Percentiles rank a stretch among this genome's conserved stretches.
These are phyloP conservation scores for Percopsis transmontana DNA, from an alignment of 2,113 vertebrate genomes.

Conservation along the genomic window DNA sequence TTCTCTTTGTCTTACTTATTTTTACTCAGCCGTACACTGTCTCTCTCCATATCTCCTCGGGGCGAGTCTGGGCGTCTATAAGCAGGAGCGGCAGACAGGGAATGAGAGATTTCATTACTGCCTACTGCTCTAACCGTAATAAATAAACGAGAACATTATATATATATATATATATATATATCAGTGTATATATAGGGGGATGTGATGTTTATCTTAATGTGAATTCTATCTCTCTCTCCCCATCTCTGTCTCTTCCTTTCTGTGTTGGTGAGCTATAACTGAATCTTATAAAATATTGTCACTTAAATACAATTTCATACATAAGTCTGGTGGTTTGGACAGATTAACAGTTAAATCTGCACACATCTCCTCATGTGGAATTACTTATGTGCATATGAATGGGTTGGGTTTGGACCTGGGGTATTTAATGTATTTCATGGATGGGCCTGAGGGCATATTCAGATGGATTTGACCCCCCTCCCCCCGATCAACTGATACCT, in stretches of 20 bases:
- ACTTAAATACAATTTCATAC: too few species aligned
- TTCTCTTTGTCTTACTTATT: constrained; percentile 23
- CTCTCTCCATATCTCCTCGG: constrained; percentile 11
- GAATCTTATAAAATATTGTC: too few species aligned
- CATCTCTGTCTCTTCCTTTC: constrained; percentile 1
- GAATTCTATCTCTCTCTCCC: neutral
- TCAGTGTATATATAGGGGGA: neutral
- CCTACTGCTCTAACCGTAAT: constrained; percentile 38
- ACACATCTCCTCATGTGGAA: constrained; percentile 38
- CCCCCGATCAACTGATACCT: constrained; percentile 12
- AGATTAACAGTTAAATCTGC: too few species aligned
- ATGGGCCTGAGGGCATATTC: constrained; percentile 21
- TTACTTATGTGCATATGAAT: constrained; percentile 22
- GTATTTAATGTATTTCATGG: too few species aligned
- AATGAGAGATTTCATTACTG: constrained; percentile 52
- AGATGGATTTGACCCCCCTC: constrained; percentile 35
- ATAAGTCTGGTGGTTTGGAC: too few species aligned
- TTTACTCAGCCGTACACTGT: neutral
- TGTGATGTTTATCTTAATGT: neutral
- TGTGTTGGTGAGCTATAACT: too few species aligned
- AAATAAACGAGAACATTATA: constrained; percentile 49
- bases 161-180: too few species aligned
- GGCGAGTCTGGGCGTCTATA: constrained; percentile 16
- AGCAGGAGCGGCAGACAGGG: constrained; percentile 2
- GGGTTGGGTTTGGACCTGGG: constrained; percentile 31